A percentile compares a stretch with the other conserved stretches of the same genome.
Conservation (phyloP, 1,140 invertebrate genomes). For the Drosophila auraria region DNA sequence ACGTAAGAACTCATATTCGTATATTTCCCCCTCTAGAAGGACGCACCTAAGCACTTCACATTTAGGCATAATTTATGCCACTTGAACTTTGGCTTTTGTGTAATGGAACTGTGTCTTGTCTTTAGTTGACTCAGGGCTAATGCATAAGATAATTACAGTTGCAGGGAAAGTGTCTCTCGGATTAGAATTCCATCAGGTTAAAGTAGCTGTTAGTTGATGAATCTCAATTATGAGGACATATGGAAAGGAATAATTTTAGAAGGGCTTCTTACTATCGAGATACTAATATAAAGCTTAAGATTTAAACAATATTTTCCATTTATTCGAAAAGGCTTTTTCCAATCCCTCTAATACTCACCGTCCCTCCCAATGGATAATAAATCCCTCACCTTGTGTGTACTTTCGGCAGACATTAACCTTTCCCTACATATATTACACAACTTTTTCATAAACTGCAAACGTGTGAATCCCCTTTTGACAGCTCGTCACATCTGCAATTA, state of each 20-base stretch:
- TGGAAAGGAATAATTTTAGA: background rate
- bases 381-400: background rate
- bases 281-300: background rate
- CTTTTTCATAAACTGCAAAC: conserved; percentile 24
- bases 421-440: background rate
- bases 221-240: background rate
- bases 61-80: conserved; percentile 36
- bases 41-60: conserved; percentile 1
- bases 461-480: conserved; percentile 52
- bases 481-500: conserved; percentile 53
- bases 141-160: conserved; percentile 48
- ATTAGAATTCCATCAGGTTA: conserved; percentile 28
- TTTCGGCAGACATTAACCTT: background rate
- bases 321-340: background rate
- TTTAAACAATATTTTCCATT: background rate
- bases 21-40: background rate
- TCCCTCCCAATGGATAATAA: background rate
- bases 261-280: no score
- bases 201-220: conserved; percentile 6
- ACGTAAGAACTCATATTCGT: background rate
- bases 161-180: conserved; percentile 37
- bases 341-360: background rate
- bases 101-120: conserved; percentile 43
- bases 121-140: conserved; percentile 47
- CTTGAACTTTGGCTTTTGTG: conserved; percentile 38